These are phyloP conservation scores for Cassiopea xamachana DNA, from an alignment of 30 jellyfish, hydroid and myxozoan genomes.

Conservation along the genomic window DNA sequence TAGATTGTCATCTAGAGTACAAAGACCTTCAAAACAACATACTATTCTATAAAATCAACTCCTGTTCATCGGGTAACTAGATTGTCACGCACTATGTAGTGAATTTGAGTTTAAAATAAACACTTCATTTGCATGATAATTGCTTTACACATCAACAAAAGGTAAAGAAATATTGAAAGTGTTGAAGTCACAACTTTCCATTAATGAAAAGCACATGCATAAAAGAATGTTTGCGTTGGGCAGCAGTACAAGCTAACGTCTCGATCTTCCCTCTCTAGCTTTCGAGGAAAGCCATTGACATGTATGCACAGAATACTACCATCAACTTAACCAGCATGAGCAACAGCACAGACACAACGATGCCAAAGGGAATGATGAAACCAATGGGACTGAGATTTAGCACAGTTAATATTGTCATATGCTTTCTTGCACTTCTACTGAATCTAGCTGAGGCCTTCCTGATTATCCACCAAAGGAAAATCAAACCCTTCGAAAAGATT, in stretches of 20 bases:
- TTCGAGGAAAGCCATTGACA: not conserved
- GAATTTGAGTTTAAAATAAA: too few relatives aligned
- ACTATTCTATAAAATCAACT: too few relatives aligned
- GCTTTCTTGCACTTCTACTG: slow-evolving; percentile 30
- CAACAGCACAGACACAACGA: not conserved
- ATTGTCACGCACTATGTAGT: too few relatives aligned
- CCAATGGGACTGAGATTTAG: not conserved
- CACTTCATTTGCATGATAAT: too few relatives aligned
- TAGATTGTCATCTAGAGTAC: too few relatives aligned
- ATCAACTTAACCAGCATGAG: not conserved
- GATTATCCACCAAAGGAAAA: slow-evolving; percentile 13
- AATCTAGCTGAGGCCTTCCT: slow-evolving; percentile 35
- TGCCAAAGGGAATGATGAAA: not conserved
- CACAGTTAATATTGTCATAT: not conserved
- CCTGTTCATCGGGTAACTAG: too few relatives aligned
- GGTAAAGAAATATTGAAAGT: too few relatives aligned
- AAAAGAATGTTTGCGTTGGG: not conserved
- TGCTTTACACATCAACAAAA: too few relatives aligned
- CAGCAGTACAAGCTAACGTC: not conserved
- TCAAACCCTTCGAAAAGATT: slow-evolving; percentile 23
- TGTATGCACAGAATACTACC: not conserved
- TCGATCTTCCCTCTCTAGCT: not conserved
- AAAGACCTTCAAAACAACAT: too few relatives aligned
- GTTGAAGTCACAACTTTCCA: not conserved
- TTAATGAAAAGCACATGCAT: not conserved